Conservation (phyloP, 2,888 invertebrate species). For the Phalera bucephala region DNA sequence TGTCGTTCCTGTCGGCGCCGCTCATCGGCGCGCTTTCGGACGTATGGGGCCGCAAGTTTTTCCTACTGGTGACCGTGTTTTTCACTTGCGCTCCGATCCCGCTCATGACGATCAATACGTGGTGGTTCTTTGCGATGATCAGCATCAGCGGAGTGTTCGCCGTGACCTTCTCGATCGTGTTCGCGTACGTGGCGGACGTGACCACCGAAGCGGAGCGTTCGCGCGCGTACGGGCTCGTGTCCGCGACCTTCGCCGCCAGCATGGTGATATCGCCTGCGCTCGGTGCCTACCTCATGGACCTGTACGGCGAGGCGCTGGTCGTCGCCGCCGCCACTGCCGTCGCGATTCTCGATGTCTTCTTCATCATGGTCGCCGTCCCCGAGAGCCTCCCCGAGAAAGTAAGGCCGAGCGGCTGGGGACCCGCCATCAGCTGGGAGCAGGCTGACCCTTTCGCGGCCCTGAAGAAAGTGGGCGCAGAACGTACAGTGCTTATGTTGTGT, state of each 20-base stretch:
- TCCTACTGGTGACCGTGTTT: slow-evolving; percentile 98
- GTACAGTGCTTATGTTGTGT: slow-evolving; percentile 97
- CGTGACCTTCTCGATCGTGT: slow-evolving; percentile 99
- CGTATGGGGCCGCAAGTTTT: slow-evolving; percentile 99
- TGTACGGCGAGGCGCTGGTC: slow-evolving; percentile 92
- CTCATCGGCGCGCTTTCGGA: slow-evolving; percentile 98
- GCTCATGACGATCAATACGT: slow-evolving; percentile 98
- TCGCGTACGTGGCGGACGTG: slow-evolving; percentile 99
- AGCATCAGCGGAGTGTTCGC: slow-evolving; percentile 99
- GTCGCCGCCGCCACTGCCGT: slow-evolving; percentile 98
- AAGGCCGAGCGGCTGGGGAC: slow-evolving; percentile 89
- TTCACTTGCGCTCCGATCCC: slow-evolving; percentile 99
- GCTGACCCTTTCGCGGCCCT: slow-evolving; percentile 98
- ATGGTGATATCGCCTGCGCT: slow-evolving; percentile 99
- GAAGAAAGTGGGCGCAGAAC: slow-evolving; percentile 95
- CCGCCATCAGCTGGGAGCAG: slow-evolving; percentile 97
- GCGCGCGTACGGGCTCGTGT: slow-evolving; percentile 97
- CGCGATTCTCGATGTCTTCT: slow-evolving; percentile 97
- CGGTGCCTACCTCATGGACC: slow-evolving; percentile 94
- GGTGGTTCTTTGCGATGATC: slow-evolving; percentile 99
- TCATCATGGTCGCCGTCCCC: slow-evolving; percentile 98
- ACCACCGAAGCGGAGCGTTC: slow-evolving; percentile 98
- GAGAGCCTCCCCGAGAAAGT: slow-evolving; percentile 98
- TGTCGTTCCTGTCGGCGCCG: slow-evolving; percentile 98
- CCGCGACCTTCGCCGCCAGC: slow-evolving; percentile 99